These are phyloP conservation scores for Cottoperca gobio DNA, from an alignment of 2,797 vertebrate species.

Conservation along the genomic window DNA sequence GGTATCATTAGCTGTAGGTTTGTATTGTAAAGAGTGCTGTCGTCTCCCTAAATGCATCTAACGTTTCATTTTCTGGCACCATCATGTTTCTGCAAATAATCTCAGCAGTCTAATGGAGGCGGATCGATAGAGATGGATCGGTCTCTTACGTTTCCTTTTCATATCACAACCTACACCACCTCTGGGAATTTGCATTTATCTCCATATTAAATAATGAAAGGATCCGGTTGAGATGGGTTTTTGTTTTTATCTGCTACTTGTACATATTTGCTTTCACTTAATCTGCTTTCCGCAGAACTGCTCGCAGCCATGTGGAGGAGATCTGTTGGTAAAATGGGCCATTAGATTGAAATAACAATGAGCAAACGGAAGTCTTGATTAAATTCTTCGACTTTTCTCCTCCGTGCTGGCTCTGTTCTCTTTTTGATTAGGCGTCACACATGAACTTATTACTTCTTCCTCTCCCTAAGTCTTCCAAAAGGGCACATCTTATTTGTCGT, in stretches of 20 bases:
- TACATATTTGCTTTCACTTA: conserved; percentile 72
- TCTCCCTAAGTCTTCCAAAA: conserved; percentile 3
- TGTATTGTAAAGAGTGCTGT: conserved; percentile 56
- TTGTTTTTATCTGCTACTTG: conserved; percentile 25
- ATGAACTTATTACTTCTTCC: conserved; percentile 5
- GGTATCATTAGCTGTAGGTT: conserved; percentile 49
- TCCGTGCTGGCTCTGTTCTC: conserved; percentile 11
- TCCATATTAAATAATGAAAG: conserved; percentile 61
- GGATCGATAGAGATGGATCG: conserved; percentile 75
- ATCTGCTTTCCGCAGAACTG: conserved; percentile 57
- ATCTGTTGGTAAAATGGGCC: conserved; percentile 58
- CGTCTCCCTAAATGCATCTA: conserved; percentile 57
- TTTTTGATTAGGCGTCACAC: conserved; percentile 33
- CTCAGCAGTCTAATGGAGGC: conserved; percentile 74
- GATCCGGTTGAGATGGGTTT: conserved; percentile 52
- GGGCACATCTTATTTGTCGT: neutral
- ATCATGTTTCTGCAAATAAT: conserved; percentile 74
- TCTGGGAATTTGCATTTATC: conserved; percentile 70
- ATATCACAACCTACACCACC: conserved; percentile 75
- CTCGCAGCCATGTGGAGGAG: conserved; percentile 36
- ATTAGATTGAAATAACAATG: conserved; percentile 57
- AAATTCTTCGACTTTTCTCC: conserved; percentile 35
- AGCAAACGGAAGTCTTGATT: conserved; percentile 56
- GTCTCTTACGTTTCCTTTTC: conserved; percentile 76
- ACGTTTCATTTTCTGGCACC: conserved; percentile 66